Conservation (phyloP, 2,888 invertebrate species). For the Chrysotoxum bicinctum region DNA sequence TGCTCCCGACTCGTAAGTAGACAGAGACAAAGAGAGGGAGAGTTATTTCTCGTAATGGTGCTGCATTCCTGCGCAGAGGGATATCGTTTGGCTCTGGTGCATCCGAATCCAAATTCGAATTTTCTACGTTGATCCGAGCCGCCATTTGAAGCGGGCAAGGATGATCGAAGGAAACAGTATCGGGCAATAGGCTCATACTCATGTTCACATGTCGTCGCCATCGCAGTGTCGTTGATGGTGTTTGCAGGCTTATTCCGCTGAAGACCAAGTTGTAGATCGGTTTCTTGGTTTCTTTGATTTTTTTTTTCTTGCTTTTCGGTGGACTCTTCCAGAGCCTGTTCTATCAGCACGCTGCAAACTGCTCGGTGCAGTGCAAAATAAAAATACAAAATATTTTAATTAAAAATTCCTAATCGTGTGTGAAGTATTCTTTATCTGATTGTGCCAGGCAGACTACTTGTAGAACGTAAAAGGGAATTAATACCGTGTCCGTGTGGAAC, state of each 20-base stretch:
- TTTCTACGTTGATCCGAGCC: slow-evolving; percentile 47
- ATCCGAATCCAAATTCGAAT: slow-evolving; percentile 35
- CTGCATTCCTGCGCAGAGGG: slow-evolving; percentile 74
- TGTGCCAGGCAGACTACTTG: slow-evolving; percentile 75
- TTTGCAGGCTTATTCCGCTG: slow-evolving; percentile 49
- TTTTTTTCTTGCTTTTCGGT: background rate
- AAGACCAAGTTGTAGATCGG: slow-evolving; percentile 42
- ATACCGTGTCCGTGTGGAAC: slow-evolving; percentile 75
- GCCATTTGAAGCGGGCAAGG: slow-evolving; percentile 35
- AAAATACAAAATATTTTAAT: slow-evolving; percentile 82
- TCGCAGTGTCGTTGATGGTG: slow-evolving; percentile 61
- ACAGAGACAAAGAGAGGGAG: slow-evolving; percentile 35
- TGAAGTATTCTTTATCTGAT: slow-evolving; percentile 81
- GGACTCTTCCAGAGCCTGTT: slow-evolving; percentile 24
- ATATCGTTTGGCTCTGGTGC: slow-evolving; percentile 63
- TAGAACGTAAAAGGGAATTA: slow-evolving; percentile 78
- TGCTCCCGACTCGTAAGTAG: background rate
- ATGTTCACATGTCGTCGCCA: slow-evolving; percentile 72
- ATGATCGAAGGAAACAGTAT: slow-evolving; percentile 62
- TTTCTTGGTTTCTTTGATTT: slow-evolving; percentile 16
- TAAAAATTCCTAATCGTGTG: slow-evolving; percentile 82
- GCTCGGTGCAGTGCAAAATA: slow-evolving; percentile 73
- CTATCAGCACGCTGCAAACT: background rate
- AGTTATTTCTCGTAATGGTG: slow-evolving; percentile 50
- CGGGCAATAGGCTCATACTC: slow-evolving; percentile 61